Conservation (phyloP, 2,888 invertebrate species). For the Xanthia togata region DNA sequence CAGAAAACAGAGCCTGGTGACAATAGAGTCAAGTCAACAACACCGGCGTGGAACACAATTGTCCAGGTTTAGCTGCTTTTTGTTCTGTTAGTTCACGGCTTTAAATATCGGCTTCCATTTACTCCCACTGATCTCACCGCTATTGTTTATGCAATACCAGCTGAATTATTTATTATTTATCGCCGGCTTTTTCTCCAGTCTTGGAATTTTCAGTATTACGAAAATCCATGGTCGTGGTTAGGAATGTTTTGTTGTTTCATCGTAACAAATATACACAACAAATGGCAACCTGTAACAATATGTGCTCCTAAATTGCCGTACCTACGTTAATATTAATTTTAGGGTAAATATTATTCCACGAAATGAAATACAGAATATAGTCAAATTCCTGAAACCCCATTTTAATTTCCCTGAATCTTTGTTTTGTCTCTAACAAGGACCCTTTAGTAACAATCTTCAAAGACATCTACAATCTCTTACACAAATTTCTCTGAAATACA, state of each 20-base stretch:
- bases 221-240: background rate
- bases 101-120: slow-evolving; percentile 25
- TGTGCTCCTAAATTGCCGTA: no score
- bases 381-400: slow-evolving; percentile 2
- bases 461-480: background rate
- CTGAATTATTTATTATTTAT: slow-evolving; percentile 35
- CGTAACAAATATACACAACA: background rate
- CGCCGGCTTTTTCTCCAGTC: background rate
- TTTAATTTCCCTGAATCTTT: slow-evolving; percentile 6
- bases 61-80: slow-evolving; percentile 13
- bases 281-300: background rate
- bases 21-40: slow-evolving; percentile 8
- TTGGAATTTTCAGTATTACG: background rate
- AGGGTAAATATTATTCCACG: no score
- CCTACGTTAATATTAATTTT: background rate
- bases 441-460: background rate
- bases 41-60: slow-evolving; percentile 6
- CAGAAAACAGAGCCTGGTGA: background rate
- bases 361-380: background rate
- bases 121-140: slow-evolving; percentile 16
- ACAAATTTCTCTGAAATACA: background rate
- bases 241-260: background rate
- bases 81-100: slow-evolving; percentile 13
- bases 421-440: background rate
- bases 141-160: slow-evolving; percentile 23